Base-by-base conservation (phyloP, 2,888 invertebrate species). In the Ptilodon capucinus region DNA sequence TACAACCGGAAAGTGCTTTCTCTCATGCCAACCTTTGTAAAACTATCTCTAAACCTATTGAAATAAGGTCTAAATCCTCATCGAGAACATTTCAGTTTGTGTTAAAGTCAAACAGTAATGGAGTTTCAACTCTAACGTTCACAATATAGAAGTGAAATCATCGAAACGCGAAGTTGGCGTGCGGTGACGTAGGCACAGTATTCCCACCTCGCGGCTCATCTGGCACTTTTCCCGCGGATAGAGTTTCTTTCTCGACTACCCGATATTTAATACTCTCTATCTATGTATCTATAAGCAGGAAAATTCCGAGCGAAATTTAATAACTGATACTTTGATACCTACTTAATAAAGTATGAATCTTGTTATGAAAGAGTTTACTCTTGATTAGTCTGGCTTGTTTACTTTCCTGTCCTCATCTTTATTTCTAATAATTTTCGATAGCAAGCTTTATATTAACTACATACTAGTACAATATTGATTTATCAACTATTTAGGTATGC, bases 1-100 rank as follows among this genome's bases (percentile, higher is more conserved):
- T 80, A 84, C 82, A 76, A 82, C 82, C 86, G 83, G 84, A 89
- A 88, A 86, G 89, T 88, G 86, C 90, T 91, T 91, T 91, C 90
- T 90, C 89, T 87, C 83, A 60, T 46, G 56, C 46, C 57, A 45
- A 46, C 49, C 45, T 50, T 47, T 51, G 74, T 55, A 83, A 81
- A 84, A 78, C 64, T 60, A 51, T 56, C 73, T 69, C 58, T 86
- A 83, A 65, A 52, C 54, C 25, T 76, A 57, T 48, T 45, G 57
- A 54, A 56, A 58, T 82, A 87, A 78, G 72, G 83, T 78, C 64
- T 66, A 79, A 50, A 46, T 59, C 44, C 18, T 46, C 9, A 54
- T 48, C 14, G 35, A 34, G 23, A 17, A 34, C 46, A 17, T 36
- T 38, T 19, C 38, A 30, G 46, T 14, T 32, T 44, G 50, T 55